A percentile compares a stretch with the other conserved stretches of the same genome.
phyloP scores from a whole-genome alignment of 2,797 vertebrate species.

The Bradypodion ventrale region DNA sequence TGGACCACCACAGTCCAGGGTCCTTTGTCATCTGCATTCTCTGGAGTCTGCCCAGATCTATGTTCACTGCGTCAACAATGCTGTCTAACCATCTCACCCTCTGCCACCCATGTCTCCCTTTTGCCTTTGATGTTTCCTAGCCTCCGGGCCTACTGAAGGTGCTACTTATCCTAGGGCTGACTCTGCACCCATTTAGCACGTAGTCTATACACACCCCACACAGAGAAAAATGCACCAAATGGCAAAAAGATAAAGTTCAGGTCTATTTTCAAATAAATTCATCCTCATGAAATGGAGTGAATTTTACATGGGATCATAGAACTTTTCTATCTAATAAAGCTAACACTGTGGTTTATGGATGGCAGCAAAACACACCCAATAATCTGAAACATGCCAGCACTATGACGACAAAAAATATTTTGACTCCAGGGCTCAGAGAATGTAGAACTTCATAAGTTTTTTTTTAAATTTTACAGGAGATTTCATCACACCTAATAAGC shows the following conservation, averaged over 20 bases:
- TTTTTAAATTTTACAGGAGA: neutral
- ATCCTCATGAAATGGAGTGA: neutral
- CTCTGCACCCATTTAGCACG: neutral
- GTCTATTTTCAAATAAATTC: neutral
- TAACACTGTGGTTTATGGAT: neutral
- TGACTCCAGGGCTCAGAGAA: no score
- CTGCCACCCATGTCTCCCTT: no score
- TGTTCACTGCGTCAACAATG: no score
- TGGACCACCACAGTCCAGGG: no score
- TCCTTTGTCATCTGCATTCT: no score
- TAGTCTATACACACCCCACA: neutral
- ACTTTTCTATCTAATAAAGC: neutral
- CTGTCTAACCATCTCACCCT: no score
- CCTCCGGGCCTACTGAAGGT: no score
- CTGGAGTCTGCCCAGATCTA: no score
- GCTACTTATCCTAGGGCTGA: no score
- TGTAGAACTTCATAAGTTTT: neutral
- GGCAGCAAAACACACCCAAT: neutral
- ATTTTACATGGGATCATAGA: neutral
- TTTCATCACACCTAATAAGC: neutral
- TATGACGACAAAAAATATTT: no score
- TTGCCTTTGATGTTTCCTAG: no score
- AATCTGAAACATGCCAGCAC: neutral
- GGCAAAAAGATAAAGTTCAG: neutral
- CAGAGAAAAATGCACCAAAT: neutral